These are phyloP conservation scores for Malurus leucopterus DNA, from an alignment of 2,797 vertebrate species.

Conservation along the genomic window DNA sequence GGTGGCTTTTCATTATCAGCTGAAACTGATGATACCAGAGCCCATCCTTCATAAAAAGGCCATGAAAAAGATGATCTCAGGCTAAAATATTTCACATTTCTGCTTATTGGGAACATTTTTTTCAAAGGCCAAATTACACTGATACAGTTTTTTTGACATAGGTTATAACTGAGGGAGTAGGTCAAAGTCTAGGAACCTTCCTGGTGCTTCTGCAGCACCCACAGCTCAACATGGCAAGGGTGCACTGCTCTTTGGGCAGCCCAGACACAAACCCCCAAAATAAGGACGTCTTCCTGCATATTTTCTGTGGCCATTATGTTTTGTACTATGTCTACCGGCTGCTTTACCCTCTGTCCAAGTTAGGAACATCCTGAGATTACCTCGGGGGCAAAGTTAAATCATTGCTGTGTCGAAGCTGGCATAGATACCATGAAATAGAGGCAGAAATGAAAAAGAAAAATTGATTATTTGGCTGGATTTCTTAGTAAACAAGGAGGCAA, in stretches of 20 bases:
- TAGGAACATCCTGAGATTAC: background rate
- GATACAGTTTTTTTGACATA: background rate
- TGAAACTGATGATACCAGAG: background rate
- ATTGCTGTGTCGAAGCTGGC: background rate
- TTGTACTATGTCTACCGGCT: background rate
- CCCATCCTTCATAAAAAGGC: background rate
- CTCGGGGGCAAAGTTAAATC: background rate
- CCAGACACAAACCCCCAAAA: background rate
- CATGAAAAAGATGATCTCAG: background rate
- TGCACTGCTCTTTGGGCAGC: background rate
- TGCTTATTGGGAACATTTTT: background rate
- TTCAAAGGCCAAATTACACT: background rate
- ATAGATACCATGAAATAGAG: background rate
- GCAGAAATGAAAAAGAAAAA: background rate
- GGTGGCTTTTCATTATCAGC: background rate
- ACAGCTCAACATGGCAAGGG: background rate
- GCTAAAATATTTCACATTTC: background rate
- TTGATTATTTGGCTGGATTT: background rate
- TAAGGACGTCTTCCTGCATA: background rate
- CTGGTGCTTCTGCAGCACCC: background rate
- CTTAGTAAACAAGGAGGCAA: background rate
- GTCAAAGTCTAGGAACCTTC: accelerated
- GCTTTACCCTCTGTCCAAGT: background rate
- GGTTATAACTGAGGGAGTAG: background rate
- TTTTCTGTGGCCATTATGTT: background rate